phyloP scores from a whole-genome alignment of 2,888 invertebrate genomes.

The Calliopum simillimum region DNA sequence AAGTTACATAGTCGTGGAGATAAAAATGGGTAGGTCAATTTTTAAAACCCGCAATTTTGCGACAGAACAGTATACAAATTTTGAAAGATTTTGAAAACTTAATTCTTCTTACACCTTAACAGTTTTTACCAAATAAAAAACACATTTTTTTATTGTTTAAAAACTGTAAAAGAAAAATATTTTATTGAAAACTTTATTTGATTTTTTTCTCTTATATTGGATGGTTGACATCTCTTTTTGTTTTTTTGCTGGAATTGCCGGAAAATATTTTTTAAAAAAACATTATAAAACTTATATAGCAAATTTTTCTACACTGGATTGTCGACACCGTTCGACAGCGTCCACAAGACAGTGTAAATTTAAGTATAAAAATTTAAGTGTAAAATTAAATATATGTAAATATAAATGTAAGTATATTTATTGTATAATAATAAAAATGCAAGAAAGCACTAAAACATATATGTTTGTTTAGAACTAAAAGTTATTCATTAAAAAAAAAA shows the following conservation, averaged over 20 bases:
- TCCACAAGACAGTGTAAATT: conserved; percentile 49
- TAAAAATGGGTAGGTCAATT: too few species aligned
- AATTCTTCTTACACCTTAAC: too few species aligned
- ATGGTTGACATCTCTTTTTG: conserved; percentile 46
- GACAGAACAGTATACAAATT: too few species aligned
- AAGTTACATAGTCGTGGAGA: too few species aligned
- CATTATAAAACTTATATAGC: conserved; percentile 51
- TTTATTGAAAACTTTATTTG: conserved; percentile 43
- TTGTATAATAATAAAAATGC: neutral
- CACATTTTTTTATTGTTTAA: conserved; percentile 39
- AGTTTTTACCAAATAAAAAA: conserved; percentile 24
- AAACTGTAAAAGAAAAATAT: conserved; percentile 52
- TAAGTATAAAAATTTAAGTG: conserved; percentile 17
- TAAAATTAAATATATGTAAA: conserved; percentile 9
- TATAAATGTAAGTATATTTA: conserved; percentile 24
- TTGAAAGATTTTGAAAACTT: too few species aligned
- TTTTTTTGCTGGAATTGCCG: conserved; percentile 32
- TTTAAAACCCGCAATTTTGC: too few species aligned
- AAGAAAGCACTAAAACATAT: conserved; percentile 9
- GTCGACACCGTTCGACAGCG: conserved; percentile 55
- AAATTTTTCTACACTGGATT: neutral
- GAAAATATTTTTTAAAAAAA: conserved; percentile 41
- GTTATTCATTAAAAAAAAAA: conserved; percentile 1
- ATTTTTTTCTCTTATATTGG: conserved; percentile 49
- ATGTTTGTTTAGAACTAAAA: conserved; percentile 6